Conservation (phyloP, 2,888 invertebrate species). For the Colletes collaris region DNA sequence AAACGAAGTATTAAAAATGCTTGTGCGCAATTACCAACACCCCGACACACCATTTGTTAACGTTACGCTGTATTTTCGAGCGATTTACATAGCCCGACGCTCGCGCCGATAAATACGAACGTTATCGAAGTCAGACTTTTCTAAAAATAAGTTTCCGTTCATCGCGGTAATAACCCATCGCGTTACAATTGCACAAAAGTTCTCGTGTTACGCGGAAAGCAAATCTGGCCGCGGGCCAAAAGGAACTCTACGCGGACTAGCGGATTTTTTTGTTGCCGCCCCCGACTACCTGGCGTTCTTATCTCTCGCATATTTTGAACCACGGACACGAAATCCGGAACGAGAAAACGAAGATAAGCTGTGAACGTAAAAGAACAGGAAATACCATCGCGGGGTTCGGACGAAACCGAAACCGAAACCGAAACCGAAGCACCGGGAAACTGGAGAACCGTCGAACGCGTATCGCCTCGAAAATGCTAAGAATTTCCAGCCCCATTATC, state of each 20-base stretch:
- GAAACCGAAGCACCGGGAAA: neutral
- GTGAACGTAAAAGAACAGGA: constrained; percentile 10
- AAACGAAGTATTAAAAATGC: constrained; percentile 1
- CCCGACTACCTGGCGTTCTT: constrained; percentile 6
- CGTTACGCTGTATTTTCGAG: too few species aligned
- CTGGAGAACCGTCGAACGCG: constrained; percentile 2
- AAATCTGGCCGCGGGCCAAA: constrained; percentile 21
- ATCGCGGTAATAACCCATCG: neutral
- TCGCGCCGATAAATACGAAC: neutral
- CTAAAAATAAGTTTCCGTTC: neutral
- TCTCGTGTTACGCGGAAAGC: neutral
- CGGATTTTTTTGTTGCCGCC: neutral
- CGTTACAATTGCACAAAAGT: neutral
- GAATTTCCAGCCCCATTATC: constrained; percentile 27
- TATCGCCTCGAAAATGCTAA: constrained; percentile 6
- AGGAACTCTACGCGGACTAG: neutral
- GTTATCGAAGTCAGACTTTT: neutral
- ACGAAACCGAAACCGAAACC: neutral
- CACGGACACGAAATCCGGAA: neutral
- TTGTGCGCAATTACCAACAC: too few species aligned
- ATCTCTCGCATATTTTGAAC: constrained; percentile 29
- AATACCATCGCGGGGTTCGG: neutral
- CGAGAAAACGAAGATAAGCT: constrained; percentile 37
- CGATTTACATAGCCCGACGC: too few species aligned
- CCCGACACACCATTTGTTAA: too few species aligned